Evolutionary conservation across 1,140 invertebrate species (phyloP).

Genomic region (Brachionus calyciflorus): DNA sequence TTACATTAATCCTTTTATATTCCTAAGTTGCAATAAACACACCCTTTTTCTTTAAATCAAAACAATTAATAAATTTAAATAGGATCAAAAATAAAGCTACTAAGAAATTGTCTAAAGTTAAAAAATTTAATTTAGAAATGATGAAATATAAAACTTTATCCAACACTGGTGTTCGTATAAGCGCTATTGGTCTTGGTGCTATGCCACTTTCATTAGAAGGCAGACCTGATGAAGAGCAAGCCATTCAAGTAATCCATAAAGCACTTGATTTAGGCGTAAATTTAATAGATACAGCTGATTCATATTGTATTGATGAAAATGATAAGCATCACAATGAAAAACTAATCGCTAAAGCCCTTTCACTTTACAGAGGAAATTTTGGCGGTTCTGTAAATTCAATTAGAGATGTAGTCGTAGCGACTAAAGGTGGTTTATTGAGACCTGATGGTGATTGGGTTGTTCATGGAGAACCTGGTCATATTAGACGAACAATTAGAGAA

Average conservation of each 20-base stretch:
- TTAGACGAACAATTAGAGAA: slow-evolving; percentile 11
- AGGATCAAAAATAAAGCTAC: no score
- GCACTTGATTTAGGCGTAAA: slow-evolving; percentile 17
- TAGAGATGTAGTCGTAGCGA: slow-evolving; percentile 2
- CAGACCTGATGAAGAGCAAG: neutral
- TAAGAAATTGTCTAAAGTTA: no score
- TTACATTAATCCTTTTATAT: no score
- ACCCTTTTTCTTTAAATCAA: no score
- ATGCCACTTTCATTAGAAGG: slow-evolving; percentile 8
- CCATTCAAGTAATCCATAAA: slow-evolving; percentile 23
- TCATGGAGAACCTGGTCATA: slow-evolving; percentile 5
- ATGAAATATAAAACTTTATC: slow-evolving; percentile 10
- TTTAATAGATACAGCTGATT: slow-evolving; percentile 43
- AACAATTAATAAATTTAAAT: no score
- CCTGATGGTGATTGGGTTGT: slow-evolving; percentile 18
- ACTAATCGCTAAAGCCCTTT: slow-evolving; percentile 1
- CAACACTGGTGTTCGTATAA: neutral
- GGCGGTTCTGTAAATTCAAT: neutral
- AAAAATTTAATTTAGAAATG: neutral
- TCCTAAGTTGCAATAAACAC: no score
- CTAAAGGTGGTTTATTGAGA: slow-evolving; percentile 36
- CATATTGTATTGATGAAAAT: slow-evolving; percentile 29
- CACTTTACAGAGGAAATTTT: slow-evolving; percentile 14
- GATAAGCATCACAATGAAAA: slow-evolving; percentile 38
- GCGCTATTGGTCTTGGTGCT: slow-evolving; percentile 3